These are phyloP conservation scores for Melanophora roralis DNA, from an alignment of 2,888 invertebrate genomes.

Conservation along the genomic window DNA sequence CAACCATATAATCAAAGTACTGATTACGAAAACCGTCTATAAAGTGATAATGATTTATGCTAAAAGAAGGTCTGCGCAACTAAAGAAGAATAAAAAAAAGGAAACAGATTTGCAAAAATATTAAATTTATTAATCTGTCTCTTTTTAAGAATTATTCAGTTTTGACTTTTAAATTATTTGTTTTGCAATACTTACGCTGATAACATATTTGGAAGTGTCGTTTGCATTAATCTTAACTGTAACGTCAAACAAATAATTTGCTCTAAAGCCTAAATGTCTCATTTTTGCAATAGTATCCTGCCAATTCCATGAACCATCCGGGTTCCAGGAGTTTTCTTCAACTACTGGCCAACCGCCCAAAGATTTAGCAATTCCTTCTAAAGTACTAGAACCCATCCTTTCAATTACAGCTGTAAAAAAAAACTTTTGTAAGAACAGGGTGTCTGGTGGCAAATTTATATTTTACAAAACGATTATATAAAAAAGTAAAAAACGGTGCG, in stretches of 20 bases:
- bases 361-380: constrained; percentile 83
- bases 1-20: constrained; percentile 92
- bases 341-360: constrained; percentile 97
- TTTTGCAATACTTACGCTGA: constrained; percentile 89
- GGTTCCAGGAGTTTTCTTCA: constrained; percentile 86
- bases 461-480: too few species aligned
- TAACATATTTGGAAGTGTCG: constrained; percentile 89
- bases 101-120: constrained; percentile 32
- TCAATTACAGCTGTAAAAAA: constrained; percentile 86
- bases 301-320: constrained; percentile 85
- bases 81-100: constrained; percentile 72
- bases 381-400: too few species aligned
- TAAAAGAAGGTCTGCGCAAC: constrained; percentile 92
- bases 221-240: constrained; percentile 93
- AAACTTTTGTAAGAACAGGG: too few species aligned
- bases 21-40: constrained; percentile 89
- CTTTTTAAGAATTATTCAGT: too few species aligned
- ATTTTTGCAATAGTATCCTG: constrained; percentile 89
- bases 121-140: too few species aligned
- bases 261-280: constrained; percentile 88
- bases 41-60: constrained; percentile 90
- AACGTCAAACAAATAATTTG: constrained; percentile 93
- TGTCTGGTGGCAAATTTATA: too few species aligned
- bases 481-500: too few species aligned
- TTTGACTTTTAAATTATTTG: too few species aligned